phyloP scores from a whole-genome alignment of 2,797 vertebrate genomes.

The Sebastes wilsoni region DNA sequence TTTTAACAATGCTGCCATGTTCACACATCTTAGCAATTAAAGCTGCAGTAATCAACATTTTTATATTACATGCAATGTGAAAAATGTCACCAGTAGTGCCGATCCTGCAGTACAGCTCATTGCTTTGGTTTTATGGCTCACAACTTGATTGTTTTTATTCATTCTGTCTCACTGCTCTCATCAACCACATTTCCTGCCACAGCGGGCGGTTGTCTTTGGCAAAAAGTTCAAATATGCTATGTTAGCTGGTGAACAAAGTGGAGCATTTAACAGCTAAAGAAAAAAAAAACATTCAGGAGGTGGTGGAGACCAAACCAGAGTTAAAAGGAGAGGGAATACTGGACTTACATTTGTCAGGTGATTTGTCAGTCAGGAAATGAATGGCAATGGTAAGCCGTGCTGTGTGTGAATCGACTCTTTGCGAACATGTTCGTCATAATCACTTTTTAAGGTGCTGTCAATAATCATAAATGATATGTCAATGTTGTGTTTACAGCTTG shows the following conservation, averaged over 20 bases:
- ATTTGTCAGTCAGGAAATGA: not conserved
- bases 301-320: not conserved
- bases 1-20: not conserved
- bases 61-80: not conserved
- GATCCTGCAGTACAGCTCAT: not conserved
- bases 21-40: not conserved
- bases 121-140: not conserved
- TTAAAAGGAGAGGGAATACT: not conserved
- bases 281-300: not conserved
- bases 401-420: no score
- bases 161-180: not conserved
- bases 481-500: not conserved
- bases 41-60: not conserved
- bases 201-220: fast-evolving
- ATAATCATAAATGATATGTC: not conserved
- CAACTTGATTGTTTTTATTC: not conserved
- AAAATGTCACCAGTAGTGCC: not conserved
- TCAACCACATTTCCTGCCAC: not conserved
- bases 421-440: not conserved
- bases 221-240: not conserved
- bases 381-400: not conserved
- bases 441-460: not conserved
- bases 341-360: not conserved
- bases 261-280: not conserved
- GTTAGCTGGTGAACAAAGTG: not conserved